Percentiles rank a stretch among this genome's conserved stretches.
phyloP scores from a whole-genome alignment of 2,888 invertebrate species.

The Lepidocyrtinus sp. region DNA sequence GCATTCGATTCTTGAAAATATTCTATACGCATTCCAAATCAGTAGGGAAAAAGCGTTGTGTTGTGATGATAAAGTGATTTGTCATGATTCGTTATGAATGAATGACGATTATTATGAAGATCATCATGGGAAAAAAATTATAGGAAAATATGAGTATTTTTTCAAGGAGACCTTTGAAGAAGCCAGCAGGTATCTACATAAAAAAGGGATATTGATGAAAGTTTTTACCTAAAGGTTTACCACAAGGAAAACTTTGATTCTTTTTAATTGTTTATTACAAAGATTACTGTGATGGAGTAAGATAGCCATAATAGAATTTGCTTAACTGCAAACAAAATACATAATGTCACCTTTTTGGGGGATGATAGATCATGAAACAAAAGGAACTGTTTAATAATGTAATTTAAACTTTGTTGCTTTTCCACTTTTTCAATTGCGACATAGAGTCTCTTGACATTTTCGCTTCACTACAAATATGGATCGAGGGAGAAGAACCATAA shows the following conservation, averaged over 20 bases:
- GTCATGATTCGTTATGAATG: constrained; percentile 10
- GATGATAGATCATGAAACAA: neutral
- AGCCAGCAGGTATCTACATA: neutral
- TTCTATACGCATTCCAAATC: neutral
- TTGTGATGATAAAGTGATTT: neutral
- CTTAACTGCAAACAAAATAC: too few relatives aligned
- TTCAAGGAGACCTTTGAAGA: neutral
- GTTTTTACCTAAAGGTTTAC: neutral
- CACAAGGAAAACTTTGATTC: neutral
- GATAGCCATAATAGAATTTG: neutral
- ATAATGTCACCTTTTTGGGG: neutral
- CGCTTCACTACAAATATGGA: neutral
- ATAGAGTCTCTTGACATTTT: neutral
- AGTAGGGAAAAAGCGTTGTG: neutral
- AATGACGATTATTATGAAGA: constrained; percentile 10
- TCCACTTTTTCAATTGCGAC: neutral
- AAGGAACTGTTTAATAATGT: neutral
- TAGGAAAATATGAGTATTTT: neutral
- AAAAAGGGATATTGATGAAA: neutral
- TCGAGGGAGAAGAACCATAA: neutral
- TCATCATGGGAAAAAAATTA: constrained; percentile 12
- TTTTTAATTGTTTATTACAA: neutral
- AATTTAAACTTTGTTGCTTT: neutral
- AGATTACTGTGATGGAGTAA: neutral
- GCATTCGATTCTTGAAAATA: neutral